Conservation (phyloP, 2,888 invertebrate species). For the Biston stratarius region DNA sequence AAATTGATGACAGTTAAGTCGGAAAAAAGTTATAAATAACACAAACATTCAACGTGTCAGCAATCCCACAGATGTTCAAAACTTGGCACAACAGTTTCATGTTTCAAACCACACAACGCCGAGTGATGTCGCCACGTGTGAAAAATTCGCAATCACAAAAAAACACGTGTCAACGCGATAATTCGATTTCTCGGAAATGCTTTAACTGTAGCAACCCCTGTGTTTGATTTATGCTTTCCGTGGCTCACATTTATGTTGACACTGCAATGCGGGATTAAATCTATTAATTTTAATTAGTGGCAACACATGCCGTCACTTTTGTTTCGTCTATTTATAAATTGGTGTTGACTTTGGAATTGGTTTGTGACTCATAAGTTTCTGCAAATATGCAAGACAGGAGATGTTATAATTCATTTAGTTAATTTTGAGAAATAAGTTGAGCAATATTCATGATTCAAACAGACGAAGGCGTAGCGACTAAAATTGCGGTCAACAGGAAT, state of each 20-base stretch:
- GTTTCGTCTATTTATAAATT: constrained; percentile 15
- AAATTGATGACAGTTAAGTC: too few relatives aligned
- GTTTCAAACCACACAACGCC: constrained; percentile 40
- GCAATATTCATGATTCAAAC: too few relatives aligned
- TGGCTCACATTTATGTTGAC: constrained; percentile 58
- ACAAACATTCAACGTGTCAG: constrained; percentile 29
- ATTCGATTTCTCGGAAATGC: constrained; percentile 75
- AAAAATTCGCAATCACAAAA: constrained; percentile 58
- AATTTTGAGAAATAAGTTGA: too few relatives aligned
- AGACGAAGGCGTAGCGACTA: too few relatives aligned
- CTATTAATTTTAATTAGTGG: constrained; percentile 53
- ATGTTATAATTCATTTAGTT: too few relatives aligned
- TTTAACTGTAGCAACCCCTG: constrained; percentile 49
- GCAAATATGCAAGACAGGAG: neutral
- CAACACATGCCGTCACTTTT: constrained; percentile 37
- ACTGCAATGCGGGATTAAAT: constrained; percentile 49
- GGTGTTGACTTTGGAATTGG: constrained; percentile 6
- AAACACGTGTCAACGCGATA: constrained; percentile 79
- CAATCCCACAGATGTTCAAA: constrained; percentile 40
- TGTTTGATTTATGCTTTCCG: constrained; percentile 73
- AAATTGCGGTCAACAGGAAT: too few relatives aligned
- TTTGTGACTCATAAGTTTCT: neutral
- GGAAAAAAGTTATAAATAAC: too few relatives aligned
- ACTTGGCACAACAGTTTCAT: constrained; percentile 41
- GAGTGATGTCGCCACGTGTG: constrained; percentile 43